A percentile compares a stretch with the other conserved stretches of the same genome.
Conservation (phyloP, 2,797 vertebrate species). For the Molossus alvarezi region DNA sequence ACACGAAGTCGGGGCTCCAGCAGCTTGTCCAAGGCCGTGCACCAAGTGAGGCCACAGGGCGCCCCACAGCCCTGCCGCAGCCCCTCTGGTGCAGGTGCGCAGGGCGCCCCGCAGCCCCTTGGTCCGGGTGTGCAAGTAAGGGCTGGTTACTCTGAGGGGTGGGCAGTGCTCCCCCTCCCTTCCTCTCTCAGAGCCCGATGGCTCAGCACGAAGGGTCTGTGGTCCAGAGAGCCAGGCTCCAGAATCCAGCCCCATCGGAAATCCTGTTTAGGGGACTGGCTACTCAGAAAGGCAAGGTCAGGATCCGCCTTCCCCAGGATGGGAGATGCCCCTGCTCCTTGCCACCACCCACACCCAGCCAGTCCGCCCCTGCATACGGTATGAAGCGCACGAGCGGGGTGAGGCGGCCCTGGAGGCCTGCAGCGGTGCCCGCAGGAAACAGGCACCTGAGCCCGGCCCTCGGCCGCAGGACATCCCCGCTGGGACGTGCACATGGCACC, state of each 20-base stretch:
- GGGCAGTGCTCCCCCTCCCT: background rate
- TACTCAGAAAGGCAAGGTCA: background rate
- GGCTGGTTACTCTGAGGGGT: no score
- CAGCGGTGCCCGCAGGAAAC: background rate
- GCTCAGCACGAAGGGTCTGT: background rate
- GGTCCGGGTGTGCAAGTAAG: fast-evolving
- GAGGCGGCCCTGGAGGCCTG: background rate
- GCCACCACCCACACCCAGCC: background rate
- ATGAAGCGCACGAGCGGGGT: background rate
- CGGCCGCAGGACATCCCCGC: fast-evolving
- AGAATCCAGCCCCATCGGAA: background rate
- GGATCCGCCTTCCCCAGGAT: background rate
- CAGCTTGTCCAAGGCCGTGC: background rate
- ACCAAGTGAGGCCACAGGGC: background rate
- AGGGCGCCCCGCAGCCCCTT: background rate
- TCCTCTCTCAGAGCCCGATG: background rate
- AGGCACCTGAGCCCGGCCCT: background rate
- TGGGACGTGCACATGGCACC: background rate
- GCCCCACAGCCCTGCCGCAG: fast-evolving
- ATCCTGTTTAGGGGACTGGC: background rate
- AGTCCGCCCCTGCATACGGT: background rate
- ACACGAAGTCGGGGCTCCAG: background rate
- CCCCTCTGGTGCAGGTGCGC: background rate
- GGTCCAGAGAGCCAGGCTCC: background rate
- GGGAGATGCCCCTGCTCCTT: background rate